Base-by-base conservation (phyloP, 2,888 invertebrate species). In the Creontiades dilutus region DNA sequence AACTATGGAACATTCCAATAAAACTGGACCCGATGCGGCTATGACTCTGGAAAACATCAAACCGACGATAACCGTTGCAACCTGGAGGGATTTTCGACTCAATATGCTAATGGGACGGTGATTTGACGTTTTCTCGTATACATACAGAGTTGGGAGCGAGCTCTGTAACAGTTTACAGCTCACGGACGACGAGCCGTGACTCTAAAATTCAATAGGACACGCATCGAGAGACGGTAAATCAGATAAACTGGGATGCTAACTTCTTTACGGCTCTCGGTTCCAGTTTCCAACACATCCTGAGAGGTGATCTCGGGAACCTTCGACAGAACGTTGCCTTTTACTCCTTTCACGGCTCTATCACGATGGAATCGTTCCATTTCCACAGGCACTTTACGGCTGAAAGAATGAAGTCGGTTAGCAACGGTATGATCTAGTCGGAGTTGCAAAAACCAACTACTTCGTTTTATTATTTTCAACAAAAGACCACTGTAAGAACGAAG, bases 161-260 rank as follows among this genome's bases (percentile, higher is more conserved):
- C 52, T 11, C 1, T 68, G 23, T 19, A 16, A 19, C 19, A n/a
- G n/a, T 57, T 16, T 57, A 57, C n/a, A n/a, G n/a, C 16, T 16
- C n/a, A 16, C n/a, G 19, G 9, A 68, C 68, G 68, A 68, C 68
- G 0, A 68, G 68, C 68, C 23, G 23, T 68, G 68, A 23, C 68
- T 68, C 68, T 68, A 68, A 23, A 68, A 68, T 68, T 11, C 68
- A 23, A 23, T 23, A 27, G 68, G 68, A 68, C 23, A 68, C 68
- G 11, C 12, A 68, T 68, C 68, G 0, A 19, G 14, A 19, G 68
- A 19, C 68, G 11, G 23, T 68, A 68, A 68, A 23, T 27, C 27
- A 9, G 23, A 68, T 68, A 9, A 19, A 19, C 23, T 23, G 19
- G 23, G 19, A 68, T 5, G 7, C 13, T 5, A 23, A 68, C 19